Conservation (phyloP, 1,140 invertebrate species). For the Leptinotarsa undecemlineata region DNA sequence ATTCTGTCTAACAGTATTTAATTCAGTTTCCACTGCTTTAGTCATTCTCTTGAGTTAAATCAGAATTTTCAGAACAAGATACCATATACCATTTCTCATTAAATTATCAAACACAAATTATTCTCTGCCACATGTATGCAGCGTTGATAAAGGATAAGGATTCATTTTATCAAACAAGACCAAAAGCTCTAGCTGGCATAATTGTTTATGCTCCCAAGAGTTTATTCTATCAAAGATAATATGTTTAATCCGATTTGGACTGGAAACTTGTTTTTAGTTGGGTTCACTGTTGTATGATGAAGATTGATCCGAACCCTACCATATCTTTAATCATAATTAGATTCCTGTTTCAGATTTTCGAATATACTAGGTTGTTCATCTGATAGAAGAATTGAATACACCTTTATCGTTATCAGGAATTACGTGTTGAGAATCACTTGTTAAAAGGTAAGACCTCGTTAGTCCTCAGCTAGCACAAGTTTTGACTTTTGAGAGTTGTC, state of each 20-base stretch:
- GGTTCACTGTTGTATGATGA: background rate
- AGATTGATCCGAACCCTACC: background rate
- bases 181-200: background rate
- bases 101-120: no score
- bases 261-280: background rate
- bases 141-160: background rate
- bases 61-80: no score
- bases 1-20: background rate
- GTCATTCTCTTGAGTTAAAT: background rate
- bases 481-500: no score
- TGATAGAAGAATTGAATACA: no score
- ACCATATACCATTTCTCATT: no score
- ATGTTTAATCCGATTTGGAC: constrained; percentile 6
- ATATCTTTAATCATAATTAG: background rate
- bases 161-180: constrained; percentile 1
- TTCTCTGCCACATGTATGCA: background rate
- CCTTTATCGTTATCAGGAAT: no score
- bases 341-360: background rate
- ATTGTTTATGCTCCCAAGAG: constrained; percentile 12
- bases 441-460: no score
- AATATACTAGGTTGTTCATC: no score
- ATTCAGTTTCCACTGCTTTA: background rate
- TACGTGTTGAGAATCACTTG: no score
- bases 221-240: constrained; percentile 4
- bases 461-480: no score